Conservation (phyloP, 2,888 invertebrate species). For the Syrista parreyssii region DNA sequence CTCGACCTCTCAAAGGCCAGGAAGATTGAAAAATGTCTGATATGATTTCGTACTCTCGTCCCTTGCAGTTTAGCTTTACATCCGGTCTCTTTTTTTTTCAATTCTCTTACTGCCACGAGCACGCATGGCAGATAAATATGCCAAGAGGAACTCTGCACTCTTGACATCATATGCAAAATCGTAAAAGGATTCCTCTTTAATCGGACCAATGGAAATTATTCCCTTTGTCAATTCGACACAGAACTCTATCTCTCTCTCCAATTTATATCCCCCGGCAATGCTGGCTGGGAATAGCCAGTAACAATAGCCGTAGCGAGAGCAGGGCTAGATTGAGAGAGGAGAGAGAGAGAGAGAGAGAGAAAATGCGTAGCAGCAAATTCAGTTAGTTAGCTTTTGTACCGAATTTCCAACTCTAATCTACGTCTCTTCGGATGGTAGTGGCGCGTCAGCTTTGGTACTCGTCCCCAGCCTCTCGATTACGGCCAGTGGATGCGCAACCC, state of each 20-base stretch:
- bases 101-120: neutral
- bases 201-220: neutral
- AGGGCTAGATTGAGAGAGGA: no score
- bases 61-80: neutral
- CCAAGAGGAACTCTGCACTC: neutral
- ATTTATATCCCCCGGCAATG: neutral
- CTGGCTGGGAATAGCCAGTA: neutral
- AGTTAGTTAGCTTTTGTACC: slow-evolving; percentile 4
- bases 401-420: neutral
- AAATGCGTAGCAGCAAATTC: slow-evolving; percentile 3
- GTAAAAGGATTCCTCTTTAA: neutral
- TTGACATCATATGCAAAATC: neutral
- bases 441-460: neutral
- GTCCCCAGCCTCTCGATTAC: neutral
- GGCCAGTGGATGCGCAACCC: neutral
- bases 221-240: neutral
- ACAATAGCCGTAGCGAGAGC: neutral
- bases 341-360: neutral
- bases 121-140: neutral
- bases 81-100: neutral
- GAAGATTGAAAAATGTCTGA: neutral
- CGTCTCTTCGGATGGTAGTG: neutral
- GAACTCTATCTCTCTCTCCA: neutral
- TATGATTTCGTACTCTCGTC: neutral
- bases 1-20: neutral